These are phyloP conservation scores for Pocillopora damicornis DNA, from an alignment of 64 coral and sea anemone genomes.

Conservation along the genomic window DNA sequence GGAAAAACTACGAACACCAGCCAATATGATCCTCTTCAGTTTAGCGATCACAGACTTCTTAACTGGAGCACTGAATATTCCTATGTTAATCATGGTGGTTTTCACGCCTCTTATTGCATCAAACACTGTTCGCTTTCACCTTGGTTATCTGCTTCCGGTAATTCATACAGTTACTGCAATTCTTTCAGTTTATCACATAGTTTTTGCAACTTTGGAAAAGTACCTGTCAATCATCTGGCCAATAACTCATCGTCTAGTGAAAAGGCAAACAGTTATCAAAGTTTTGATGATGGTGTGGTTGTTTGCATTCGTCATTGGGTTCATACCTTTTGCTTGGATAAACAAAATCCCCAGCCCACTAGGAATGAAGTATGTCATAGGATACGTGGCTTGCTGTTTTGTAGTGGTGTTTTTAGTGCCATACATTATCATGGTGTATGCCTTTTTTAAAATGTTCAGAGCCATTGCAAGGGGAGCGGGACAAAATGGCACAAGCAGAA, in stretches of 20 bases:
- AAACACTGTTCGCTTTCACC: neutral
- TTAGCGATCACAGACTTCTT: conserved; percentile 24
- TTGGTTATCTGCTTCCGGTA: conserved; percentile 1
- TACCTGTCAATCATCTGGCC: conserved; percentile 5
- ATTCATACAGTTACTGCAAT: conserved; percentile 7
- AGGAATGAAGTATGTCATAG: neutral
- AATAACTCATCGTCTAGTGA: conserved; percentile 1
- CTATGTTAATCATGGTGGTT: neutral
- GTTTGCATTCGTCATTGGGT: neutral
- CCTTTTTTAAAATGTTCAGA: conserved; percentile 26
- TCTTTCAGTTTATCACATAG: conserved; percentile 14
- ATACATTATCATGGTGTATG: conserved; percentile 32
- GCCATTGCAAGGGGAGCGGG: neutral
- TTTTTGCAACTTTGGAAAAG: conserved; percentile 16
- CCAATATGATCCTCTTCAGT: conserved; percentile 11
- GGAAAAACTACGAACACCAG: conserved; percentile 10
- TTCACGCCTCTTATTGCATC: conserved; percentile 10
- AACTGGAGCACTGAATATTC: conserved; percentile 24
- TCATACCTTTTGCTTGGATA: conserved; percentile 27
- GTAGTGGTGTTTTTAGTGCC: conserved; percentile 8
- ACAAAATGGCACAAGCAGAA: neutral
- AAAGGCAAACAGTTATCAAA: neutral
- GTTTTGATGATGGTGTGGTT: conserved; percentile 8
- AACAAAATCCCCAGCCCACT: neutral
- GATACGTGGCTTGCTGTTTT: neutral